phyloP scores from a whole-genome alignment of 37 sponge, comb jelly and placozoan genomes.

The Halichondria panicea region DNA sequence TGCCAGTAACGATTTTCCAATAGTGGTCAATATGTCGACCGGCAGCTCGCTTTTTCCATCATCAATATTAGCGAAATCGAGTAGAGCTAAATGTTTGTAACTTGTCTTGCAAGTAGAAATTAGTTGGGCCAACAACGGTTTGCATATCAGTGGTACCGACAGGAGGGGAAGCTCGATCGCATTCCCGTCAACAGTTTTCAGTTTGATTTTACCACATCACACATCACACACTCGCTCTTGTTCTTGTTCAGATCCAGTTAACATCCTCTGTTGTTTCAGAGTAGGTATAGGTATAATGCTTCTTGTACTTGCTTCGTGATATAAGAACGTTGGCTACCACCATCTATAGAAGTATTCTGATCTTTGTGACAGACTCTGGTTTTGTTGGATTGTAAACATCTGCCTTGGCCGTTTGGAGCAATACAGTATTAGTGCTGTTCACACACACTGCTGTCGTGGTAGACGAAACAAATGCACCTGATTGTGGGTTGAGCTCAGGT shows the following conservation, averaged over 20 bases:
- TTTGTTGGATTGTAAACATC: background rate
- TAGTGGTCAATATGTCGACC: constrained; percentile 15
- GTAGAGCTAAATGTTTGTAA: background rate
- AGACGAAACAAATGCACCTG: background rate
- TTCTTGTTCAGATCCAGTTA: too few relatives aligned
- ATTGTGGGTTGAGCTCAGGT: background rate
- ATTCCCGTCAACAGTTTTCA: background rate
- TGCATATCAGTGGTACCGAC: background rate
- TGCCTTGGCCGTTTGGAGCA: background rate
- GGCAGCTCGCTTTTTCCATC: background rate
- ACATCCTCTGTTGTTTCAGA: too few relatives aligned
- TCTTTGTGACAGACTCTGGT: background rate
- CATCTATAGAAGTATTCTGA: background rate
- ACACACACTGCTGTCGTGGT: background rate
- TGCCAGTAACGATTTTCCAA: constrained; percentile 20
- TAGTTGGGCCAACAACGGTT: background rate
- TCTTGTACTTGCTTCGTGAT: constrained; percentile 25
- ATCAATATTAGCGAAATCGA: background rate
- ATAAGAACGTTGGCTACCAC: constrained; percentile 30
- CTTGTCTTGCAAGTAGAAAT: background rate
- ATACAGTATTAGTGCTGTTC: too few relatives aligned
- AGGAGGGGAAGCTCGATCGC: background rate
- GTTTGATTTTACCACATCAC: background rate
- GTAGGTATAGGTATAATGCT: too few relatives aligned
- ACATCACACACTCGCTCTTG: too few relatives aligned